Evolutionary conservation across 1,140 invertebrate genomes (phyloP).

Genomic region (Zelostemma sp.): DNA sequence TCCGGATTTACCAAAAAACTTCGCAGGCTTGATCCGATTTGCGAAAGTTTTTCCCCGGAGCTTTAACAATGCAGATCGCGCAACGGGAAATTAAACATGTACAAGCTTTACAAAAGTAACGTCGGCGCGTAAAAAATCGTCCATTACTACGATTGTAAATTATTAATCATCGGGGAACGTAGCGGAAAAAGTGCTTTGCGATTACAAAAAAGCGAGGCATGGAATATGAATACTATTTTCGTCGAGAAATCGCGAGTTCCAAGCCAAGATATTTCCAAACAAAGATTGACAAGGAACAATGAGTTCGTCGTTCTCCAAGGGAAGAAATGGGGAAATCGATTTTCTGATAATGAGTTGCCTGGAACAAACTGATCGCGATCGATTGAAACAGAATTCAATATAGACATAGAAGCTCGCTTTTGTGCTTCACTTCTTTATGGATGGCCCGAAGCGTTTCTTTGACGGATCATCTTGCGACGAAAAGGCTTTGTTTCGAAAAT

Average conservation of each 20-base stretch:
- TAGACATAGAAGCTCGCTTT: conserved; percentile 1
- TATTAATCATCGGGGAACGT: too few species aligned
- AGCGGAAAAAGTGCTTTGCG: too few species aligned
- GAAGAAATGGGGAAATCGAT: background rate
- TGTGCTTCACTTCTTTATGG: conserved; percentile 9
- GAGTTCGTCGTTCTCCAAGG: too few species aligned
- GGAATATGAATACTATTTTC: too few species aligned
- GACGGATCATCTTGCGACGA: conserved; percentile 52
- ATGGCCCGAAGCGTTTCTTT: conserved; percentile 46
- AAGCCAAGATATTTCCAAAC: too few species aligned
- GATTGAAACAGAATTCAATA: background rate
- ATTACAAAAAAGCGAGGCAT: too few species aligned
- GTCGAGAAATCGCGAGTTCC: too few species aligned
- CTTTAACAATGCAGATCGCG: conserved; percentile 1
- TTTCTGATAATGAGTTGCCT: background rate
- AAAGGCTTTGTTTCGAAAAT: conserved; percentile 43
- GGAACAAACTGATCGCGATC: conserved; percentile 2
- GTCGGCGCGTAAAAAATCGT: too few species aligned
- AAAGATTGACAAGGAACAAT: too few species aligned
- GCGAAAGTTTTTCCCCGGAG: background rate
- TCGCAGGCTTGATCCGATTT: conserved; percentile 23
- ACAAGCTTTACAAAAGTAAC: too few species aligned
- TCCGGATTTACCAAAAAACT: conserved; percentile 22
- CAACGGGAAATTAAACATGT: background rate
- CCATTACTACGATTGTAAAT: too few species aligned